A percentile compares a stretch with the other conserved stretches of the same genome.
Evolutionary conservation across 1,140 invertebrate genomes (phyloP).

Genomic region (Meloidogyne chitwoodi): DNA sequence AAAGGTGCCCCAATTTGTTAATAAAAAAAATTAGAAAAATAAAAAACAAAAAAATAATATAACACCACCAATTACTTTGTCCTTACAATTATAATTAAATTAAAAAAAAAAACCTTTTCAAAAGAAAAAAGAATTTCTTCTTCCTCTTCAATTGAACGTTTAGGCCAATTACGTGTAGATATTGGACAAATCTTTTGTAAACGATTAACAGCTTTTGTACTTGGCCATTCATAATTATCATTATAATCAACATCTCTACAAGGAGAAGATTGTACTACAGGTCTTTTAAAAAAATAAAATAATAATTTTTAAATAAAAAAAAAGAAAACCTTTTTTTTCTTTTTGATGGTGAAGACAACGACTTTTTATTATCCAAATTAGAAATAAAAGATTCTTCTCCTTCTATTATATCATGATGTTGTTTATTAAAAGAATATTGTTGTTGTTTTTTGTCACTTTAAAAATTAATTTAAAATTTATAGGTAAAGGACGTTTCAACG

Average conservation of each 20-base stretch:
- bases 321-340: neutral
- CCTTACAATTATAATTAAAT: no score
- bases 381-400: neutral
- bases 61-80: no score
- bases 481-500: no score
- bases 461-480: no score
- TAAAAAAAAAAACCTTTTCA: conserved; percentile 8
- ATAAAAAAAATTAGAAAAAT: no score
- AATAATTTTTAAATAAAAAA: no score
- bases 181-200: neutral
- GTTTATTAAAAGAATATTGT: no score
- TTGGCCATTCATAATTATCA: neutral
- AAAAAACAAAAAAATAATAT: neutral
- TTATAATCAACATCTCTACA: no score
- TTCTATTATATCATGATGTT: no score
- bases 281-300: neutral
- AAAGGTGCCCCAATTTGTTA: no score
- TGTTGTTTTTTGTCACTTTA: no score
- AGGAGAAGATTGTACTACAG: no score
- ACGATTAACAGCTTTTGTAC: neutral
- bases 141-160: neutral
- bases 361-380: neutral
- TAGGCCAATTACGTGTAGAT: conserved; percentile 6
- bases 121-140: neutral
- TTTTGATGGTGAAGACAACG: neutral